Base-by-base conservation (phyloP, 2,113 vertebrate species). In the Lethenteron camtschaticum region DNA sequence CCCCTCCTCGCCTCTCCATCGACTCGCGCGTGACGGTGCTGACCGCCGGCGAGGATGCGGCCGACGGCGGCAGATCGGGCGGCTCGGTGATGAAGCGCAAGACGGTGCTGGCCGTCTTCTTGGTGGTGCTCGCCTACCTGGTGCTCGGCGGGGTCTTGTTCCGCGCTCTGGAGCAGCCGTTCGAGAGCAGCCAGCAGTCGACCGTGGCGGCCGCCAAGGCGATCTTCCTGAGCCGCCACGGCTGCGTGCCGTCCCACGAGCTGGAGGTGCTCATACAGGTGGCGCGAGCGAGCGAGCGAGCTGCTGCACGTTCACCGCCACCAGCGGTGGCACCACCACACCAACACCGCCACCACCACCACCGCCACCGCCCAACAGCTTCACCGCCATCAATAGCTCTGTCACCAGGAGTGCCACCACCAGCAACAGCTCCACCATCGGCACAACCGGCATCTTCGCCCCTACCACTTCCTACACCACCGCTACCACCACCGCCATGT, bases 71-170 rank as follows among this genome's bases (percentile, higher is more conserved):
- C 74, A 81, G 78, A 12, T 77, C 83, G 2, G 83, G 86, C 57
- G 88, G 88, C 72, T 89, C 88, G 0, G 89, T 96, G 75, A 99
- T 96, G 94, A 92, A 95, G 77, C 96, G 94, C 86, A 94, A 94
- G 76, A 95, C 92, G 0, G 92, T 99, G 74, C 78, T 94, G 70
- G 87, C 87, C 0, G 83, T 99, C 77, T 99, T 96, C 41, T 76
- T 96, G 0, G 86, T 97, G 73, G 94, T 99, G 56, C 83, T 96
- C 55, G 77, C 84, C 74, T 99, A 95, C 79, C 80, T 99, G 69
- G 84, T 99, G 56, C 82, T 82, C 0, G 94, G 94, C 0, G 90
- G 90, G 3, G 85, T 96, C 0, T 83, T 85, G 1, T 99, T 97
- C 78, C 81, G 79, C 70, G 86, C 86, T 0, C 75, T 99, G 78